These are phyloP conservation scores for Kryptolebias ocellatus DNA, from an alignment of 2,797 vertebrate species.

Conservation along the genomic window DNA sequence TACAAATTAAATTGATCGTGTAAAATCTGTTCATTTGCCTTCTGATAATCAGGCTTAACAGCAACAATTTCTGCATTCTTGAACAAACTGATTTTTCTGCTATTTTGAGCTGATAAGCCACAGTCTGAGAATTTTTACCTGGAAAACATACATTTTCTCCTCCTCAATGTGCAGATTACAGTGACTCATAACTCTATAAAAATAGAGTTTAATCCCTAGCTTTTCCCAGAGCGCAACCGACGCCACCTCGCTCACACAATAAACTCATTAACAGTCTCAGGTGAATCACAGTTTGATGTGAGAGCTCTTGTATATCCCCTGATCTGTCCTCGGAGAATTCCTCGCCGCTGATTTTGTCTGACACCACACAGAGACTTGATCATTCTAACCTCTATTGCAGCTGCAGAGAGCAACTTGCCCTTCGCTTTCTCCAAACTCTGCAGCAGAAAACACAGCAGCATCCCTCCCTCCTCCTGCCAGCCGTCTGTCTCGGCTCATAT, in stretches of 20 bases:
- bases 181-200: not conserved
- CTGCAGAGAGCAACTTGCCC: constrained; percentile 59
- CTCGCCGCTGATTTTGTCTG: constrained; percentile 38
- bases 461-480: constrained; percentile 59
- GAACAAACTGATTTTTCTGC: too few relatives aligned
- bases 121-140: not conserved
- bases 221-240: not conserved
- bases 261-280: constrained; percentile 54
- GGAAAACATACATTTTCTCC: too few relatives aligned
- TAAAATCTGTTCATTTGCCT: too few relatives aligned
- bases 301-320: constrained; percentile 32
- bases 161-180: not conserved
- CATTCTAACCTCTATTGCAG: constrained; percentile 55
- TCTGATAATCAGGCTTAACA: too few relatives aligned
- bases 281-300: constrained; percentile 36
- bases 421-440: constrained; percentile 66
- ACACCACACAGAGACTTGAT: constrained; percentile 58
- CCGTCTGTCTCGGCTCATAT: constrained; percentile 62
- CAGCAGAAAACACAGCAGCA: constrained; percentile 57
- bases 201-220: constrained; percentile 1
- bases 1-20: too few relatives aligned
- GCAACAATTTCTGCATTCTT: too few relatives aligned
- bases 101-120: not conserved
- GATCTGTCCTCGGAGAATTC: constrained; percentile 57
- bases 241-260: constrained; percentile 21